Evolutionary conservation across 2,888 invertebrate species (phyloP), one percentile per base, ranked within the genome.

Genomic region (Luperina nickerlii): DNA sequence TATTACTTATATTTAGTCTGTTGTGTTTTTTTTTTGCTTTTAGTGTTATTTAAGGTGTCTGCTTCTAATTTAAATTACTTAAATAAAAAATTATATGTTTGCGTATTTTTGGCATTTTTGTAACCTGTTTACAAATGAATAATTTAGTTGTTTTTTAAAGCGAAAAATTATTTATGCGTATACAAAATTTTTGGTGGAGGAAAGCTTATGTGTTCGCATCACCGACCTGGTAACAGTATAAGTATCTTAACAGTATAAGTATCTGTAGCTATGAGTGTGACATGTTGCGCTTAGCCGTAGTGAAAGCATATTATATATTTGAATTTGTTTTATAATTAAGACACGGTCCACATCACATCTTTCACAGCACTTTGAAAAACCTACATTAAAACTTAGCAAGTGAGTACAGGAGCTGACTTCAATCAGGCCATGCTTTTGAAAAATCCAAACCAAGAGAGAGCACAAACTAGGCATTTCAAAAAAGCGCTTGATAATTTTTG

Each of bases 401-500:
- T 4, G 2, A 27, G n/a, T 18, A 45, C 11, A 67, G 45, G 20
- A 20, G 6, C n/a, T 2, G 7, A 20, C 27, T 62, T n/a, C 51
- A 42, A 63, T 62, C 48, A 32, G 7, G 1, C 1, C 54, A 27
- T 57, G 11, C 51, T 48, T 80, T 70, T 38, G 0, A 68, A 76
- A 67, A 74, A 62, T 18, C 18, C 6, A 38, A 57, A 69, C 57
- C 18, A 66, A 20, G 2, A 38, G 13, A 38, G 11, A 54, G 51
- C 38, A 62, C 32, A 60, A 67, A 63, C 42, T 60, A 60, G 32
- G n/a, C n/a, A 38, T 60, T 67, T 24, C 2, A 27, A 76, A 86
- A 85, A 76, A 73, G 1, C 18, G 32, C 70, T 74, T 73, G 69
- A 60, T 69, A 78, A 74, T 82, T 82, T 82, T 82, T 38, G 63